Base-by-base conservation (phyloP, 2,113 vertebrate species). In the Pandion haliaetus region DNA sequence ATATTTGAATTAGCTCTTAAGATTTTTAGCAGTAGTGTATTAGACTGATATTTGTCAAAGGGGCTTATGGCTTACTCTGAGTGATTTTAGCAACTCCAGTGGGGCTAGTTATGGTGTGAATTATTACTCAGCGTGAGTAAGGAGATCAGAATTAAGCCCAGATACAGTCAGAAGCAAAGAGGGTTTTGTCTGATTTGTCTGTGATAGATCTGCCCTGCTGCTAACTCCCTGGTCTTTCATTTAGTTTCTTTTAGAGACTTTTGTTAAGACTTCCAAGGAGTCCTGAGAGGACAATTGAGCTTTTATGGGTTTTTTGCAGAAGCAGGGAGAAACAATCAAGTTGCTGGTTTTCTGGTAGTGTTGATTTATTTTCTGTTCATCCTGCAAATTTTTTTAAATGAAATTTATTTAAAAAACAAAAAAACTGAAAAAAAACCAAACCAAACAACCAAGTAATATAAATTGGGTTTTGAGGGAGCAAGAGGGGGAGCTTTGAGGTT, bases 221-320 rank as follows among this genome's bases (percentile, higher is more conserved):
- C 79, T 91, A 94, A 94, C 80, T 96, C 94, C 91, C 95, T 84
- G 54, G 87, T 97, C 96, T 95, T 97, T 92, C 91, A 96, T 97
- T 97, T 95, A 97, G 94, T 90, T 96, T 92, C 94, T 86, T 96
- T 97, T 96, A 96, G 94, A 95, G 93, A 97, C 95, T 95, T 97
- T 94, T 97, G 85, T 97, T 97, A 97, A 97, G 94, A 95, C 76
- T 95, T 95, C 55, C 77, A 92, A 96, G 85, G 91, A 86, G 91
- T 93, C 96, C 96, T 96, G 81, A 90, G 95, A 97, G 97, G 65
- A 96, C 95, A 95, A 95, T 96, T 93, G 93, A 96, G 91, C 82
- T 91, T 97, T 97, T 96, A 96, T 96, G 70, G 26, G 5, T 1
- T 95, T 95, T 95, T 93, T 94, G 44, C 66, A 92, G 93, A 93